phyloP scores from a whole-genome alignment of 2,113 vertebrate species.

The Rhinolophus sinicus region DNA sequence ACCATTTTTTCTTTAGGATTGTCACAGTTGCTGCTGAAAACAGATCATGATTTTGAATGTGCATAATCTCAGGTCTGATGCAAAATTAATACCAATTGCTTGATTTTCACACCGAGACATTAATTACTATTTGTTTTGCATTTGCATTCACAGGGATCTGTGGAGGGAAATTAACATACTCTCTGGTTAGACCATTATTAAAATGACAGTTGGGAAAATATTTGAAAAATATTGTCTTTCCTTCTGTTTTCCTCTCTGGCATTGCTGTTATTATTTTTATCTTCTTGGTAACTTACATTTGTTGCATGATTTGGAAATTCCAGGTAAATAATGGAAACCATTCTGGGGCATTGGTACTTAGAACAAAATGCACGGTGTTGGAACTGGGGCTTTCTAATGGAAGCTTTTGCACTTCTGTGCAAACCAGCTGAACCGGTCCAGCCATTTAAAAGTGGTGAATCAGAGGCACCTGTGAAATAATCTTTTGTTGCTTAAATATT shows the following conservation, averaged over 20 bases:
- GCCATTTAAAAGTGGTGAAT: constrained; percentile 28
- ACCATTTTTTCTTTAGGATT: background rate
- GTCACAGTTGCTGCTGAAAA: constrained; percentile 68
- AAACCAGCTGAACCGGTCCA: constrained; percentile 37
- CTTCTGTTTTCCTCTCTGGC: constrained; percentile 47
- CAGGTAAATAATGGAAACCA: background rate
- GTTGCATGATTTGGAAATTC: constrained; percentile 27
- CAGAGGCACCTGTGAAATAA: constrained; percentile 48
- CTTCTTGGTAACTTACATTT: constrained; percentile 18
- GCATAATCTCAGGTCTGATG: constrained; percentile 72
- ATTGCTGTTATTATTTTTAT: constrained; percentile 8
- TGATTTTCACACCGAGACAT: constrained; percentile 75
- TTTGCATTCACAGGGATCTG: constrained; percentile 79
- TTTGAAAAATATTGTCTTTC: constrained; percentile 80
- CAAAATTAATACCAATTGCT: constrained; percentile 77
- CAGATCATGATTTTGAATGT: constrained; percentile 67
- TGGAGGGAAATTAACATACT: constrained; percentile 75
- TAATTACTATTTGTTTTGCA: constrained; percentile 82
- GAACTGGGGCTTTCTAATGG: background rate
- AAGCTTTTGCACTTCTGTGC: background rate
- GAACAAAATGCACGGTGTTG: background rate
- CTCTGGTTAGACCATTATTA: constrained; percentile 75
- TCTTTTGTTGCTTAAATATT: constrained; percentile 37
- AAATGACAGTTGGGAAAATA: constrained; percentile 80
- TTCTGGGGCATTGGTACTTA: background rate